Conservation (phyloP, 2,888 invertebrate genomes). For the Syrphus vitripennis region DNA sequence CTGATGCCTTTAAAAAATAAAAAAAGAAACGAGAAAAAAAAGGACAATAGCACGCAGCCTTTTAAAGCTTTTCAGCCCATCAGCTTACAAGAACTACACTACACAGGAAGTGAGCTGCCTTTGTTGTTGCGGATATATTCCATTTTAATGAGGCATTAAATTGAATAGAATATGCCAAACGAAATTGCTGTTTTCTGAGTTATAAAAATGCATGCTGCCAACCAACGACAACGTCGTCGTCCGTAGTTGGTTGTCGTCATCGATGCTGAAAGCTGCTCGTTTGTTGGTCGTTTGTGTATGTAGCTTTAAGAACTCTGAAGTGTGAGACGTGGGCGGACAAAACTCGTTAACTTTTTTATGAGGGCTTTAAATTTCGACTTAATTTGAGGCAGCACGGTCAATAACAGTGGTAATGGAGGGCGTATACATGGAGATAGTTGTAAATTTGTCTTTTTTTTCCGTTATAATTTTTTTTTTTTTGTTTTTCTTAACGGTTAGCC, state of each 20-base stretch:
- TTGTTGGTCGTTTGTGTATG: neutral
- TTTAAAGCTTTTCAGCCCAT: neutral
- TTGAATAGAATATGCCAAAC: conserved; percentile 70
- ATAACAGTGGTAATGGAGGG: neutral
- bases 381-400: conserved; percentile 57
- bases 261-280: neutral
- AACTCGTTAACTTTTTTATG: conserved; percentile 68
- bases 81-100: conserved; percentile 24
- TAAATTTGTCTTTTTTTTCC: conserved; percentile 36
- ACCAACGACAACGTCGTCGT: neutral
- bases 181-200: conserved; percentile 52
- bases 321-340: conserved; percentile 15
- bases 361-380: conserved; percentile 63
- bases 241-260: neutral
- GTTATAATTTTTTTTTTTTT: neutral
- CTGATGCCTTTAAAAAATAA: neutral
- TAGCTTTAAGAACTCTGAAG: neutral
- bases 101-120: conserved; percentile 36
- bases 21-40: too few relatives aligned
- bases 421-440: conserved; percentile 57
- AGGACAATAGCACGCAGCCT: conserved; percentile 15
- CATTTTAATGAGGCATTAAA: conserved; percentile 72
- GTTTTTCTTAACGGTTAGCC: conserved; percentile 1
- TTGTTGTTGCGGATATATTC: conserved; percentile 61
- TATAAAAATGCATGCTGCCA: conserved; percentile 49